phyloP scores from a whole-genome alignment of 2,888 invertebrate genomes.

The Caenorhabditis japonica region DNA sequence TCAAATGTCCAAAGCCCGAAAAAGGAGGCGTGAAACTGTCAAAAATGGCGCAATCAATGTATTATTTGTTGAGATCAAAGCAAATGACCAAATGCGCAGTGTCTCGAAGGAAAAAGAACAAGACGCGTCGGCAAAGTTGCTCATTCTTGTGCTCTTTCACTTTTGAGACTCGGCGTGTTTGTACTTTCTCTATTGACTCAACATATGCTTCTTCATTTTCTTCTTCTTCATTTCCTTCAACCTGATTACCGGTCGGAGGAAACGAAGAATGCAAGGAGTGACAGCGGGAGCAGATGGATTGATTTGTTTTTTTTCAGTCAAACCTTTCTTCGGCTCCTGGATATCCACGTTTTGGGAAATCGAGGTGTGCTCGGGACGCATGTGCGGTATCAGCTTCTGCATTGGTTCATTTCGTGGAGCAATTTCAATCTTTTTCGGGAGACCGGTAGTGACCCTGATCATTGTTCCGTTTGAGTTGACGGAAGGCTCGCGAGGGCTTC shows the following conservation, averaged over 20 bases:
- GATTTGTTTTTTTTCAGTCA: too few relatives aligned
- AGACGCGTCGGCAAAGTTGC: not conserved
- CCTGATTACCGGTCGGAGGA: conserved; percentile 39
- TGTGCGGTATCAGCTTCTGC: conserved; percentile 41
- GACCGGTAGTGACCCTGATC: conserved; percentile 31
- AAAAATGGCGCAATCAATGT: conserved; percentile 16
- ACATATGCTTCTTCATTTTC: conserved; percentile 12
- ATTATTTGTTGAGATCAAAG: conserved; percentile 2
- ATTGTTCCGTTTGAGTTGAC: conserved; percentile 34
- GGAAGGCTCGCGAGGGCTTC: conserved; percentile 42
- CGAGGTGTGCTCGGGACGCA: conserved; percentile 18
- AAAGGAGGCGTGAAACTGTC: conserved; percentile 38
- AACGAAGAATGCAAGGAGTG: too few relatives aligned
- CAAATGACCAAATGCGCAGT: conserved; percentile 30
- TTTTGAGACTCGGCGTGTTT: too few relatives aligned
- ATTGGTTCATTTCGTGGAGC: conserved; percentile 3
- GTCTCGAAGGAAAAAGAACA: not conserved
- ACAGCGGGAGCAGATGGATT: too few relatives aligned
- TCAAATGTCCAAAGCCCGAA: too few relatives aligned
- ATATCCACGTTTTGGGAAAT: conserved; percentile 29
- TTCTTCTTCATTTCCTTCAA: conserved; percentile 20
- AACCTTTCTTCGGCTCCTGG: conserved; percentile 38
- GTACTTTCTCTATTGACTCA: conserved; percentile 42
- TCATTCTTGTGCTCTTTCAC: too few relatives aligned
- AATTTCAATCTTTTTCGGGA: conserved; percentile 24